Evolutionary conservation across 1,140 invertebrate species (phyloP), one percentile per base, ranked within the genome.

Genomic region (Trachymyrmex septentrionalis): DNA sequence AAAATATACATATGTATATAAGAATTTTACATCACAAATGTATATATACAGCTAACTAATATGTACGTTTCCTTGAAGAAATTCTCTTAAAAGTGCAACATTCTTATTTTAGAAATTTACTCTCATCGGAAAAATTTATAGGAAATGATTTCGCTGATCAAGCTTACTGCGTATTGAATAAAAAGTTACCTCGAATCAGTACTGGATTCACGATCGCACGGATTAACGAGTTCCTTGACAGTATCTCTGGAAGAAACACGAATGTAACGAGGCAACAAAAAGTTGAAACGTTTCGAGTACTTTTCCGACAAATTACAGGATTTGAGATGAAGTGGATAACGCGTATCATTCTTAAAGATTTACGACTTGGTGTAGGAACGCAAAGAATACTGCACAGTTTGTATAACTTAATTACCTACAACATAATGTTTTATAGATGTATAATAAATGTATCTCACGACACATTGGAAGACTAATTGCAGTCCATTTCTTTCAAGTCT

Each of bases 281-380:
- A 91, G 92, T 94, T 88, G 81, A 93, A 87, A 72, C 86, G 24
- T 95, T 96, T 82, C 91, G 93, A 72, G 87, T 92, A 72, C 86
- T 94, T 24, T 88, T 94, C 1, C 86, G 91, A 44, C 86, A 93
- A 77, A 93, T 91, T 19, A 93, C 88, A 80, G 96, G 97, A 1
- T 86, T 96, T 34, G 98, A 99, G 93, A 96, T 98, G 85, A 98
- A 98, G 95, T 99, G 98, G 98, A 94, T 99, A 0, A 97, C 99
- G 3, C 95, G 98, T 87, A 97, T 99, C 72, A 96, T 99, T 64
- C 94, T 99, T 4, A 99, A 99, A 94, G 96, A 98, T 71, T 95
- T 99, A 91, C 97, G 96, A 91, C 93, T 99, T 7, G 97, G 97
- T 0, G 94, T 99, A 67, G 96, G 97, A 16, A 96, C 96, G 85